Evolutionary conservation across 1,140 invertebrate genomes (phyloP), one percentile per base, ranked within the genome.

Genomic region (Agraylea sexmaculata): DNA sequence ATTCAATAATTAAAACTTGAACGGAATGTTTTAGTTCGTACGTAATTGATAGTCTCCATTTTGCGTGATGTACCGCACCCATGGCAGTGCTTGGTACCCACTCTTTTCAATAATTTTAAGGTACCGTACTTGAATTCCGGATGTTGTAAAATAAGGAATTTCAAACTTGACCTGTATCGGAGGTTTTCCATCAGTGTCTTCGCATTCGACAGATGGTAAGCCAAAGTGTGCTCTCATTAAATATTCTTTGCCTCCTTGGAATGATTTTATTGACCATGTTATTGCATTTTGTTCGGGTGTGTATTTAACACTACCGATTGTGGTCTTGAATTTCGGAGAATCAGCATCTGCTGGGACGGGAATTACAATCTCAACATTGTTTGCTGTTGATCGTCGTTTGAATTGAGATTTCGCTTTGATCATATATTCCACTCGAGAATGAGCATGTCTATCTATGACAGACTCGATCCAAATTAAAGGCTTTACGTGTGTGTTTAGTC

Each of bases 391-490:
- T 28, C 94, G 71, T 23, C 93, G 71, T 63, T 99, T 99, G 58
- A 99, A 99, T 64, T 99, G 95, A 32, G 92, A 96, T 62, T 96
- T 95, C 0, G 95, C 95, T 66, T 99, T 99, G 12, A 99, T 93
- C 94, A 99, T 99, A 59, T 94, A 98, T 56, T 99, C 96, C 1
- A 99, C 92, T 37, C 96, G 69, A 44, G 91, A 96, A 63, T 99
- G 93, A 17, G 86, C 90, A 68, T 98, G 91, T n/a, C 92, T 75
- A 60, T 99, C 95, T 49, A 99, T 99, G 1, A 98, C 93, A 17
- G 93, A 96, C 61, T 99, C 96, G 47, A 99, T 97, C 96, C 95
- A 99, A 56, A 99, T 98, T 17, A 99, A 60, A 1, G 96, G 96
- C 58, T 99, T 99, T 0, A 92, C 92, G 64, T 96, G 91, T 4